Conservation (phyloP, 2,888 invertebrate species). For the Incurvaria masculella region DNA sequence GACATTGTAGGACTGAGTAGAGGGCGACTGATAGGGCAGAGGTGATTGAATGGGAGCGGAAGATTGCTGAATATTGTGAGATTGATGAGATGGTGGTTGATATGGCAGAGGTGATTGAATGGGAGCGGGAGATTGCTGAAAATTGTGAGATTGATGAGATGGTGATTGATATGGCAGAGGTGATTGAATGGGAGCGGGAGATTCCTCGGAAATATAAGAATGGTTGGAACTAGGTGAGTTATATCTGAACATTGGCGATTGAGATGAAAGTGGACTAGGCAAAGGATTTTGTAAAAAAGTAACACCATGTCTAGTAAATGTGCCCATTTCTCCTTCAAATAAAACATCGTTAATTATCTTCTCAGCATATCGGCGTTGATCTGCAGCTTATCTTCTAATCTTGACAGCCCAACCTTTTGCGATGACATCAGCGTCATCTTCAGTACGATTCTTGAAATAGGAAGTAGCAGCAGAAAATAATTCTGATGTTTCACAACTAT, state of each 20-base stretch:
- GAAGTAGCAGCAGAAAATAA: slow-evolving; percentile 5
- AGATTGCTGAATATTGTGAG: no score
- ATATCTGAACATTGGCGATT: slow-evolving; percentile 7
- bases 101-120: no score
- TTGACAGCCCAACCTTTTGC: slow-evolving; percentile 12
- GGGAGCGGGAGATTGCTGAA: neutral
- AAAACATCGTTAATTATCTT: slow-evolving; percentile 13
- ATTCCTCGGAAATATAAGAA: slow-evolving; percentile 7
- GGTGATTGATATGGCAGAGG: slow-evolving; percentile 1
- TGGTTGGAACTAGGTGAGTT: slow-evolving; percentile 7
- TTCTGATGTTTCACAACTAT: slow-evolving; percentile 6
- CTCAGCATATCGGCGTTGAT: slow-evolving; percentile 11
- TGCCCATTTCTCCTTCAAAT: slow-evolving; percentile 14
- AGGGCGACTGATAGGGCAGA: slow-evolving; percentile 4
- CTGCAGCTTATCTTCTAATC: slow-evolving; percentile 9
- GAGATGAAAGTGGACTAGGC: slow-evolving; percentile 8
- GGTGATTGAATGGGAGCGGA: no score
- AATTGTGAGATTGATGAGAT: no score
- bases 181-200: no score
- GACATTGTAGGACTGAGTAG: slow-evolving; percentile 3
- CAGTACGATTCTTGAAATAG: no score
- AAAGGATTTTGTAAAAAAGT: neutral
- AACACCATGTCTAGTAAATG: neutral
- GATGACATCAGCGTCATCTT: slow-evolving; percentile 7
- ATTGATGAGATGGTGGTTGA: no score